Evolutionary conservation across 2,888 invertebrate species (phyloP).

Genomic region (Troides helena): DNA sequence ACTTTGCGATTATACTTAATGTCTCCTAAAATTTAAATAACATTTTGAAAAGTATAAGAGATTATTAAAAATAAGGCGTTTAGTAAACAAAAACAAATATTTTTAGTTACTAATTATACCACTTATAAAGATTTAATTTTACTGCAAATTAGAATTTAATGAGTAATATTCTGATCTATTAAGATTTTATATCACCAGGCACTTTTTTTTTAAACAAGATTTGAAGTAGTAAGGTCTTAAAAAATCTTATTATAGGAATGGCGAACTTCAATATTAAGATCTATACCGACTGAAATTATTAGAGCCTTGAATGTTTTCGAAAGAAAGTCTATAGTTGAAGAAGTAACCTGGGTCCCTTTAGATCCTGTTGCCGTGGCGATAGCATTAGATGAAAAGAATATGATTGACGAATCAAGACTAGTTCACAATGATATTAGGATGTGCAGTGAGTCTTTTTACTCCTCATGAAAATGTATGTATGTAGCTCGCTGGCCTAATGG

Average conservation of each 20-base stretch:
- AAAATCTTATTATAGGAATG: conserved; percentile 45
- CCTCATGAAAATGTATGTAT: too few relatives aligned
- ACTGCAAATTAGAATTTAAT: neutral
- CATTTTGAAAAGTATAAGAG: too few relatives aligned
- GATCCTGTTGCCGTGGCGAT: conserved; percentile 55
- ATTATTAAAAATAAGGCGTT: too few relatives aligned
- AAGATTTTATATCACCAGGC: too few relatives aligned
- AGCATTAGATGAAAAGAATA: conserved; percentile 38
- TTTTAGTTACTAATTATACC: neutral
- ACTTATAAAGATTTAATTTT: conserved; percentile 41
- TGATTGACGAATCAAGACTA: conserved; percentile 38
- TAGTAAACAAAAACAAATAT: too few relatives aligned
- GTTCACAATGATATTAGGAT: conserved; percentile 46
- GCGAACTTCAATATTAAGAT: conserved; percentile 51
- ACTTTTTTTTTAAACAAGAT: too few relatives aligned
- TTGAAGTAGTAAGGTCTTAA: too few relatives aligned
- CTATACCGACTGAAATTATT: conserved; percentile 54
- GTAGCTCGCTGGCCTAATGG: too few relatives aligned
- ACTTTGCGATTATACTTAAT: too few relatives aligned
- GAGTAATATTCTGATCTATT: too few relatives aligned
- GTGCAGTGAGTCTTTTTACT: conserved; percentile 46
- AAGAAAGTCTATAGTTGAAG: conserved; percentile 41
- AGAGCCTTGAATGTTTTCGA: conserved; percentile 56
- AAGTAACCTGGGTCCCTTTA: conserved; percentile 47
- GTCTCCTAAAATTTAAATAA: too few relatives aligned